Base-by-base conservation (phyloP, 2,797 vertebrate genomes). In the Austrolebias charrua region DNA sequence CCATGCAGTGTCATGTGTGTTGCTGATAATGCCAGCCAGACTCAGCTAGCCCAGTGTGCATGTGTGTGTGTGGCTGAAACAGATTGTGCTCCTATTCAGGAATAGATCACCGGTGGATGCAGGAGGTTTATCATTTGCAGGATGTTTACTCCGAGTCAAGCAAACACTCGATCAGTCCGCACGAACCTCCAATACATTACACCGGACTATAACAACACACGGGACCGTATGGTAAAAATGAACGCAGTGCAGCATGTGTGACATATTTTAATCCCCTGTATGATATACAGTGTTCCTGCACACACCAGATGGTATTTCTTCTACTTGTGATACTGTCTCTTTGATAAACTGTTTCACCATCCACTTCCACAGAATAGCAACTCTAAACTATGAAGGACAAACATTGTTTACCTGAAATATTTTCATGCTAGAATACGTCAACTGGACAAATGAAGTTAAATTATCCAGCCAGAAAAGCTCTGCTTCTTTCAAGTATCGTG, bases 101-200 rank as follows among this genome's bases (percentile, higher is more conserved):
- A 87, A 88, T 88, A 87, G 80, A 89, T 86, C 79, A 74, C 74
- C 66, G 69, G 62, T 81, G 69, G 77, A 72, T 76, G 45, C 74
- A 65, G 81, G 71, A 82, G 82, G 78, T 87, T 86, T 75, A 86
- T 90, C 83, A 86, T 82, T 70, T 76, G 69, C 72, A 51, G 67
- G 71, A 84, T 85, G 81, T 86, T 88, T 83, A 86, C 83, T 83
- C 84, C 70, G 64, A 74, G 73, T 78, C 40, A 63, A 76, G 82
- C 48, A 63, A 75, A 78, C 73, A 77, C 78, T 79, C 71, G 50
- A 87, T 90, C 86, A 85, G 81, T 89, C 71, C 80, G 64, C 61
- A 71, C 64, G 80, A 82, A 74, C 63, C 73, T 59, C 42, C 48
- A 69, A 87, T 87, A 66, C 69, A 83, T 88, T 81, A 86, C 66